Evolutionary conservation across 2,797 vertebrate species (phyloP), one percentile per base, ranked within the genome.

Genomic region (Clarias fuscus): DNA sequence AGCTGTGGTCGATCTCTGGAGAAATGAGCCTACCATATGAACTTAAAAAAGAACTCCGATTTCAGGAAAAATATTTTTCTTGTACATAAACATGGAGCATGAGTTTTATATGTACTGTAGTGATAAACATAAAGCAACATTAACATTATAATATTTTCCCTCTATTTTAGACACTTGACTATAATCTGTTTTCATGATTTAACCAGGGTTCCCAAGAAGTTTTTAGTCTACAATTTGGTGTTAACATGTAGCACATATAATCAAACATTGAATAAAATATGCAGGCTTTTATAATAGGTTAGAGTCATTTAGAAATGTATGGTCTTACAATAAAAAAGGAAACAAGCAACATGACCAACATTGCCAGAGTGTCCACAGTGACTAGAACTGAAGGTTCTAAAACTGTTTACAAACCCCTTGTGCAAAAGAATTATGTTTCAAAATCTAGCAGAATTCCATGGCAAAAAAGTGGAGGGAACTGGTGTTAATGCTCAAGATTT

Each of bases 21-120:
- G 40, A 78, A 78, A 78, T 61, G 20, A 78, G 75, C n/a, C n/a
- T 59, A 20, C 76, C 58, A 78, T 61, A 61, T 37, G 30, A 37
- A 13, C 30, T 61, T 78, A 37, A 37, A 76, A 61, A 78, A 20
- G 0, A 78, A 33, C 18, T 77, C 15, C 11, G 18, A 61, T 77
- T 78, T 78, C 58, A 62, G 40, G 33, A 40, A 79, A 40, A n/a
- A 62, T 62, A 3, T n/a, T 40, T 79, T 40, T 61, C 58, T 61
- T 79, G 58, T 79, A 7, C 33, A 40, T 77, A 77, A 77, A 33
- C 27, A 77, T 11, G 3, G 27, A 61, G 33, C 1, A 59, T 33
- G 2, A 5, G 4, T 61, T 78, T 78, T 37, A 37, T 20, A 61
- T 78, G 30, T 37, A 61, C 33, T 22, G 30, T 37, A 61, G 37